Conservation (phyloP, 2,888 invertebrate species). For the Meliscaeva auricollis region DNA sequence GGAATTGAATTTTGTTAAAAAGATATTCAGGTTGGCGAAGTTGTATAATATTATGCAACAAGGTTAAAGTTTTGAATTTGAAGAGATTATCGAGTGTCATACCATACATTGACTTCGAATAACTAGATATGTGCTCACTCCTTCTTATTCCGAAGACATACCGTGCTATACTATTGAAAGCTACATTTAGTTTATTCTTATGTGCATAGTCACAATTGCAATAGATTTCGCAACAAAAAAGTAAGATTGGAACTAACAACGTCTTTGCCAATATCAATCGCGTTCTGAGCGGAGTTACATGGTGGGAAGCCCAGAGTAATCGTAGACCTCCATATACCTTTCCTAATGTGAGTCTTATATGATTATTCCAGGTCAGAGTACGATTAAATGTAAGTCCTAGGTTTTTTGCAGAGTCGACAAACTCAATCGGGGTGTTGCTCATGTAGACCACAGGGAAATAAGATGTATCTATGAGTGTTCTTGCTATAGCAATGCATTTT, state of each 20-base stretch:
- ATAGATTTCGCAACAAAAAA: constrained; percentile 2
- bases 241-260: background rate
- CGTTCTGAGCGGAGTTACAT: background rate
- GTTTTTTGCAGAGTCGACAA: background rate
- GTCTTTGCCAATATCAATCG: constrained; percentile 1
- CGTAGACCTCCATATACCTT: too few relatives aligned
- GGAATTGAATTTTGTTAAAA: background rate
- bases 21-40: background rate
- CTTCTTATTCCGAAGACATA: too few relatives aligned
- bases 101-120: too few relatives aligned
- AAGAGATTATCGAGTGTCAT: background rate
- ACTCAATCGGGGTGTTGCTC: background rate
- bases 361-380: background rate
- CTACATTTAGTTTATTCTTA: too few relatives aligned
- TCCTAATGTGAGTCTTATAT: background rate
- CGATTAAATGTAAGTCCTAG: background rate
- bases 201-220: too few relatives aligned
- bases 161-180: too few relatives aligned
- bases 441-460: background rate
- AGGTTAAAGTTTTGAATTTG: background rate
- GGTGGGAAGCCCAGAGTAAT: background rate
- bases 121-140: too few relatives aligned
- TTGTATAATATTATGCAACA: background rate
- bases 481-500: background rate
- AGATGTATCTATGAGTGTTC: background rate